Conservation (phyloP, 1,140 invertebrate species). For the Lordiphosa mommai region DNA sequence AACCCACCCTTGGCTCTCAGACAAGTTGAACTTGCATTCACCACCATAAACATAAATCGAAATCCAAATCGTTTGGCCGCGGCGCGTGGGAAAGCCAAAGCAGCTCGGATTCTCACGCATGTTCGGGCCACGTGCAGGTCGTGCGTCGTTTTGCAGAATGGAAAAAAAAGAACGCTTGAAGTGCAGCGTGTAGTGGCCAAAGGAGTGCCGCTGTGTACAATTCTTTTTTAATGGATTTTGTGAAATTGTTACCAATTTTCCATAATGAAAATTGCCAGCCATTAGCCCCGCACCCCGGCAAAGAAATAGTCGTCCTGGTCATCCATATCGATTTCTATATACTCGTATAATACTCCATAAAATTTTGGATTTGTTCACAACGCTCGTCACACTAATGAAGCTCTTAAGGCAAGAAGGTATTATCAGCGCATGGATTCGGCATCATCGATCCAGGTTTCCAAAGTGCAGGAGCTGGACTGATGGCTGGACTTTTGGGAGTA, state of each 20-base stretch:
- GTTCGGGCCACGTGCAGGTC: slow-evolving; percentile 75
- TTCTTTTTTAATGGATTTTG: slow-evolving; percentile 61
- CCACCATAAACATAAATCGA: slow-evolving; percentile 14
- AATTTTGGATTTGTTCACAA: slow-evolving; percentile 35
- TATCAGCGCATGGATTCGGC: slow-evolving; percentile 35
- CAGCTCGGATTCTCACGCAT: slow-evolving; percentile 75
- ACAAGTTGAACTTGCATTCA: slow-evolving; percentile 35
- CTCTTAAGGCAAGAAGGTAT: slow-evolving; percentile 63
- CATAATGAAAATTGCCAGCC: slow-evolving; percentile 56
- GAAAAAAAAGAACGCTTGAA: slow-evolving; percentile 47
- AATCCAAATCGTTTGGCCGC: slow-evolving; percentile 23
- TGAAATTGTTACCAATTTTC: slow-evolving; percentile 58
- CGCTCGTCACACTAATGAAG: slow-evolving; percentile 38
- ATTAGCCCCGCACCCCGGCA: background rate
- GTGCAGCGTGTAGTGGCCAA: slow-evolving; percentile 68
- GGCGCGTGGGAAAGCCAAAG: slow-evolving; percentile 78
- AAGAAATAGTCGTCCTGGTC: background rate
- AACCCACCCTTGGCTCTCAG: slow-evolving; percentile 27
- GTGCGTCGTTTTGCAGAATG: slow-evolving; percentile 27
- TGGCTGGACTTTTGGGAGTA: slow-evolving; percentile 63
- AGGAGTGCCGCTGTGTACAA: slow-evolving; percentile 23
- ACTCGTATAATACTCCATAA: slow-evolving; percentile 17
- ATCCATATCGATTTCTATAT: slow-evolving; percentile 18
- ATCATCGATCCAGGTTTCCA: slow-evolving; percentile 78
- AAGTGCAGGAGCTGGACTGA: slow-evolving; percentile 72